Percentiles rank a stretch among this genome's conserved stretches.
phyloP scores from a whole-genome alignment of 1,140 invertebrate species.

The Condylostylus longicornis region DNA sequence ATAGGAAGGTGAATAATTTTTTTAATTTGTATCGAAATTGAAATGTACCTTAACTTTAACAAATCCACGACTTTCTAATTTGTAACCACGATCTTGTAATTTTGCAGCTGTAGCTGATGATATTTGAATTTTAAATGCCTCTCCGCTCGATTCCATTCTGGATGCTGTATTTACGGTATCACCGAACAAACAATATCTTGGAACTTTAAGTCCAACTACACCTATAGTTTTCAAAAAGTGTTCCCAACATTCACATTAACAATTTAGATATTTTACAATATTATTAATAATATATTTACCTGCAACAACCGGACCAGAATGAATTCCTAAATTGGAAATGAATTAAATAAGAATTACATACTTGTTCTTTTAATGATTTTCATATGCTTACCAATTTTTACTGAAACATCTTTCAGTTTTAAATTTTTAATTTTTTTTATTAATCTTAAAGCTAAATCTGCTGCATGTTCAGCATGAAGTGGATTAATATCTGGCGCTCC shows the following conservation, averaged over 20 bases:
- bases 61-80: slow-evolving; percentile 45
- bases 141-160: slow-evolving; percentile 49
- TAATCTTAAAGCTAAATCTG: slow-evolving; percentile 53
- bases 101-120: slow-evolving; percentile 27
- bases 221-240: too few species aligned
- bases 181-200: slow-evolving; percentile 65
- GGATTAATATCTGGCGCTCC: slow-evolving; percentile 63
- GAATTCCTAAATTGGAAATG: slow-evolving; percentile 36
- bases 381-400: slow-evolving; percentile 40
- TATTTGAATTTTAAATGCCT: slow-evolving; percentile 30
- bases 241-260: slow-evolving; percentile 14
- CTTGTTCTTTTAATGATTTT: not conserved
- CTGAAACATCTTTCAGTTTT: slow-evolving; percentile 40
- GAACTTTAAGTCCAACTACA: slow-evolving; percentile 62
- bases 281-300: too few species aligned
- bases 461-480: slow-evolving; percentile 64
- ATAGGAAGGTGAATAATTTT: slow-evolving; percentile 8
- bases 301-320: slow-evolving; percentile 59
- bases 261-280: not conserved
- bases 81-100: slow-evolving; percentile 36
- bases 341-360: slow-evolving; percentile 1
- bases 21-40: not conserved
- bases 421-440: slow-evolving; percentile 41
- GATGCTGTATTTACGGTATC: slow-evolving; percentile 79
- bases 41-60: slow-evolving; percentile 57